Conservation (phyloP, 2,113 vertebrate genomes). For the Drymodes brunneopygia region DNA sequence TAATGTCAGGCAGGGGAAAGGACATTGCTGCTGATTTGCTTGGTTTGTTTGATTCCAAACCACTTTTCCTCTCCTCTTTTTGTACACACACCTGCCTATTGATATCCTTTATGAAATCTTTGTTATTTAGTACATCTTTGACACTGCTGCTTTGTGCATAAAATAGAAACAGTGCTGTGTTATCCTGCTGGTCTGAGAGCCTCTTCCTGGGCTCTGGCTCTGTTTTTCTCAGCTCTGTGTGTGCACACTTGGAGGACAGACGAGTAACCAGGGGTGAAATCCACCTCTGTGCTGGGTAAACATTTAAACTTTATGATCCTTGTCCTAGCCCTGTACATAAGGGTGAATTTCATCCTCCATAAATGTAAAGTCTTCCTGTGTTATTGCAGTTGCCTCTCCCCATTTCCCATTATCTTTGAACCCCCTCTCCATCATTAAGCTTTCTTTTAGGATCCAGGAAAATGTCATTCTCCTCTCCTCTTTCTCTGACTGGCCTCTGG, state of each 20-base stretch:
- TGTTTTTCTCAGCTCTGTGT: not conserved
- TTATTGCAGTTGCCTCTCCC: slow-evolving; percentile 35
- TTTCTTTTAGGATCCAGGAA: slow-evolving; percentile 55
- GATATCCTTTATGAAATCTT: not conserved
- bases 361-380: slow-evolving; percentile 38
- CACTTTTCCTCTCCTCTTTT: not conserved
- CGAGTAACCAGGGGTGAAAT: slow-evolving; percentile 22
- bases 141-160: not conserved
- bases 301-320: slow-evolving; percentile 54
- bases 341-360: slow-evolving; percentile 34
- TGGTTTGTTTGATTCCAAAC: not conserved
- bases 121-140: not conserved
- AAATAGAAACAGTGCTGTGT: not conserved
- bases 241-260: not conserved
- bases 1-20: not conserved
- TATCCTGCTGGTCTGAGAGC: not conserved
- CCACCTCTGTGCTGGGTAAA: slow-evolving; percentile 22
- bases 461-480: slow-evolving; percentile 58
- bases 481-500: slow-evolving; percentile 51
- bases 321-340: not conserved
- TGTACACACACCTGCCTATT: not conserved
- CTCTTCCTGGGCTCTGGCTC: not conserved
- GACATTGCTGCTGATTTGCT: not conserved
- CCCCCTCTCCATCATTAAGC: slow-evolving; percentile 46
- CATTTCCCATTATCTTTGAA: slow-evolving; percentile 38